Percentiles rank a stretch among this genome's conserved stretches.
Conservation (phyloP, 2,113 vertebrate species). For the Cololabis saira region DNA sequence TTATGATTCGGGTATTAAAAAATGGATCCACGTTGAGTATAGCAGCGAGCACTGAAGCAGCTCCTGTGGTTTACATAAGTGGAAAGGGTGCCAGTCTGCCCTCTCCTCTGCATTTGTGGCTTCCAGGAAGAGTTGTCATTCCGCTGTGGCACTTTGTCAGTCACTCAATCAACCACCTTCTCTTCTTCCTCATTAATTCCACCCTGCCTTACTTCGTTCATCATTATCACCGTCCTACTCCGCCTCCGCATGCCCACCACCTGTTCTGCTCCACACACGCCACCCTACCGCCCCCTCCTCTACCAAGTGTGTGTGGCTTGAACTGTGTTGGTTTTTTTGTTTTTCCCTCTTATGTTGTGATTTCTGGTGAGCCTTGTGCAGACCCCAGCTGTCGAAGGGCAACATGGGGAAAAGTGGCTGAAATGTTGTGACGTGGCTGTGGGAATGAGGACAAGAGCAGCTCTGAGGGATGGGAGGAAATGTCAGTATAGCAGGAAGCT, state of each 20-base stretch:
- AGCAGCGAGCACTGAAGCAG: slow-evolving; percentile 1
- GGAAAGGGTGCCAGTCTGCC: slow-evolving; percentile 29
- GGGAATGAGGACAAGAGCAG: slow-evolving; percentile 68
- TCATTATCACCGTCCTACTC: slow-evolving; percentile 42
- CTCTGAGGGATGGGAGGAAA: slow-evolving; percentile 64
- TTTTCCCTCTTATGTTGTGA: slow-evolving; percentile 34
- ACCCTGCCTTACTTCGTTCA: slow-evolving; percentile 48
- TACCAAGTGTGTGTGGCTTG: slow-evolving; percentile 16
- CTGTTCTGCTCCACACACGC: slow-evolving; percentile 40
- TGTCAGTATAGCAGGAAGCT: slow-evolving; percentile 54
- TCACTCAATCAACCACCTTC: slow-evolving; percentile 40
- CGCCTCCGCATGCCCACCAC: slow-evolving; percentile 66
- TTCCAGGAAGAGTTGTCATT: slow-evolving; percentile 73
- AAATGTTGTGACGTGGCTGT: slow-evolving; percentile 48
- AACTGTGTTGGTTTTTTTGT: neutral
- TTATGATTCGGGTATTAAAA: slow-evolving; percentile 2
- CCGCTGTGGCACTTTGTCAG: slow-evolving; percentile 65
- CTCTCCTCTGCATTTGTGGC: slow-evolving; percentile 51
- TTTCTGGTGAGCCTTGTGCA: slow-evolving; percentile 53
- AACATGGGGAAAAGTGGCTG: slow-evolving; percentile 25
- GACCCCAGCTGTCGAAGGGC: slow-evolving; percentile 52
- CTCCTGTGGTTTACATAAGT: slow-evolving; percentile 19
- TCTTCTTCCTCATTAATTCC: slow-evolving; percentile 38
- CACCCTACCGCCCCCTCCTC: slow-evolving; percentile 9
- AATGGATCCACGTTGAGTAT: slow-evolving; percentile 11